Base-by-base conservation (phyloP, 2,888 invertebrate genomes). In the Parnassius orleans region DNA sequence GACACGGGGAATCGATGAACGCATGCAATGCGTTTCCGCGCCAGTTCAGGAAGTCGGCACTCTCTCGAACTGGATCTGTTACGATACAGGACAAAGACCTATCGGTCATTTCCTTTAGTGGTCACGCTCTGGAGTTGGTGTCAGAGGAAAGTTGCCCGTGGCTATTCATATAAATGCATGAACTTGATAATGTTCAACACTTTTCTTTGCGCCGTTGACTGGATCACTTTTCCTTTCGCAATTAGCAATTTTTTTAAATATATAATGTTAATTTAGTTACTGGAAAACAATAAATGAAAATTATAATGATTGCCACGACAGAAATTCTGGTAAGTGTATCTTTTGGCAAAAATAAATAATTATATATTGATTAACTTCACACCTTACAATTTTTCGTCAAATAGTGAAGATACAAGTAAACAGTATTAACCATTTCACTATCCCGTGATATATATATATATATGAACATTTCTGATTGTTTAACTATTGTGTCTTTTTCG, bases 51-150 rank as follows among this genome's bases (percentile, higher is more conserved):
- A 75, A 83, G 81, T 81, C 80, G 80, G 64, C 69, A 65, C 69
- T 72, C 74, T 79, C 77, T 78, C 69, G 76, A 83, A 86, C 84
- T 86, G 81, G 87, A 85, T 85, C 80, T 76, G 81, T 83, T 80
- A 79, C 83, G 78, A 77, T 76, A 73, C 81, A 83, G 90, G 90
- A 91, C 90, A 91, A 86, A 90, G 90, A 90, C 90, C 90, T 80
- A 81, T 76, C 75, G 78, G 85, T 81, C 87, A 90, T 77, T 88
- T 87, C 87, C 89, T 85, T 81, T 74, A 71, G 68, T 69, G 75
- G 68, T 67, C 68, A 65, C 69, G 69, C 81, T 85, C 86, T 87
- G 85, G 87, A 86, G 72, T 76, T 66, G 64, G 41, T 58, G 19
- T 54, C 70, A 56, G 73, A 88, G 84, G 89, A 90, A 91, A 90